Percentiles rank a stretch among this genome's conserved stretches.
phyloP scores from a whole-genome alignment of 2,797 vertebrate genomes.

The Notamacropus eugenii region DNA sequence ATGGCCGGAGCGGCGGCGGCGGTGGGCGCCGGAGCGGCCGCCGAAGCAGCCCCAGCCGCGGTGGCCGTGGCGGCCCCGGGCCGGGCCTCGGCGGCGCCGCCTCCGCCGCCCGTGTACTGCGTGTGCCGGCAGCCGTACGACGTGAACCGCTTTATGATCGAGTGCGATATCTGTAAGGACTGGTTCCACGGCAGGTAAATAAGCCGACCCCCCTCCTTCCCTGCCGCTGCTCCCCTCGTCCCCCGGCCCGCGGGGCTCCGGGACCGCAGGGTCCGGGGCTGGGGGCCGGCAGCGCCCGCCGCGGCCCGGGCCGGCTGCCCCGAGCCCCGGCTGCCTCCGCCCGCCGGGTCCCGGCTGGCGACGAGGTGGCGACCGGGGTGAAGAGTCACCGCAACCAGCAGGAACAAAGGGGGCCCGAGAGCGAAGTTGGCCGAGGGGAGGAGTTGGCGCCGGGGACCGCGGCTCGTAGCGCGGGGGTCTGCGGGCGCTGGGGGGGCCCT shows the following conservation, averaged over 20 bases:
- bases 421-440: constrained; percentile 74
- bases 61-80: constrained; percentile 79
- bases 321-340: not conserved
- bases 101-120: constrained; percentile 96
- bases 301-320: not conserved
- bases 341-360: constrained; percentile 41
- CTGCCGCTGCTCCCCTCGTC: constrained; percentile 8
- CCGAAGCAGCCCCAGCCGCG: constrained; percentile 88
- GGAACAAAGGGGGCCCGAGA: constrained; percentile 76
- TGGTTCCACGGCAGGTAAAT: constrained; percentile 98
- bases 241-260: not conserved
- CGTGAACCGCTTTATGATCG: constrained; percentile 99
- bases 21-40: constrained; percentile 82
- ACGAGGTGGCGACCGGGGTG: constrained; percentile 42
- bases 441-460: constrained; percentile 53
- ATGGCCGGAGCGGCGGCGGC: constrained; percentile 87
- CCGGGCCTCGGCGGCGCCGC: constrained; percentile 84
- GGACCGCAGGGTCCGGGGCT: constrained; percentile 36
- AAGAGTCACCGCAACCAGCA: constrained; percentile 77
- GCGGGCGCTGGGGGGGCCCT: constrained; percentile 7
- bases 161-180: constrained; percentile 98
- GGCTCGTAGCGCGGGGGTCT: constrained; percentile 10
- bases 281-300: not conserved
- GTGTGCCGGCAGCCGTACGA: constrained; percentile 99
- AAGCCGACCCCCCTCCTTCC: constrained; percentile 47